Base-by-base conservation (phyloP, 2,797 vertebrate species). In the Pipistrellus kuhlii region DNA sequence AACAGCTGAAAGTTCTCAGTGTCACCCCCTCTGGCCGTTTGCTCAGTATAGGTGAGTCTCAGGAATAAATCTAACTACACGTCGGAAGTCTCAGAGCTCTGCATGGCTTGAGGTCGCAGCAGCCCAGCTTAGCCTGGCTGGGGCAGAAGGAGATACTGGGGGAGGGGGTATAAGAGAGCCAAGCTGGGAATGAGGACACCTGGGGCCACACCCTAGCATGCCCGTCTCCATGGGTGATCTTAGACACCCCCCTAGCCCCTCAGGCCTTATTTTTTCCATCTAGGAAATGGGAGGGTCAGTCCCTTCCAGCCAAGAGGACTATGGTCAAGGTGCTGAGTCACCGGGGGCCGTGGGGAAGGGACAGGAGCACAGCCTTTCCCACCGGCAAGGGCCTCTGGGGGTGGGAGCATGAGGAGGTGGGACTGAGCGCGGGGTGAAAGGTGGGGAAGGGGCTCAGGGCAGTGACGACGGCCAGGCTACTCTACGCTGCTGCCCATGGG, bases 241-340 rank as follows among this genome's bases (percentile, higher is more conserved):
- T 13, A 13, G 20, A 73, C 59, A 66, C 14, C 35, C 2, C 44
- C 72, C 69, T 20, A 81, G n/a, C 41, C 30, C 84, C 38, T 71
- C 27, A 1, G 80, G 55, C 64, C 77, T 83, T 55, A 57, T n/a
- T 75, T 83, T 91, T 55, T 21, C 78, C 51, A 86, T 72, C 57
- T 85, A 69, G 84, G 59, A 59, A 77, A 35, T 15, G 41, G 87
- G 62, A 94, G 30, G 48, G 62, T 73, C 85, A 48, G 66, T 77
- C 38, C 66, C 38, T 85, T 57, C 71, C 57, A 90, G 69, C 32
- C 46, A 77, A 62, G 21, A 91, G 30, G 38, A 12, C 77, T 92
- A 35, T 80, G 85, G 93, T 88, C 95, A 94, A 85, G 80, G 46
- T 97, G 97, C 96, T 97, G 96, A 97, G 96, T 97, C 97, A 97